Evolutionary conservation across 2,888 invertebrate genomes (phyloP), one percentile per base, ranked within the genome.

Genomic region (Troilus luridus): DNA sequence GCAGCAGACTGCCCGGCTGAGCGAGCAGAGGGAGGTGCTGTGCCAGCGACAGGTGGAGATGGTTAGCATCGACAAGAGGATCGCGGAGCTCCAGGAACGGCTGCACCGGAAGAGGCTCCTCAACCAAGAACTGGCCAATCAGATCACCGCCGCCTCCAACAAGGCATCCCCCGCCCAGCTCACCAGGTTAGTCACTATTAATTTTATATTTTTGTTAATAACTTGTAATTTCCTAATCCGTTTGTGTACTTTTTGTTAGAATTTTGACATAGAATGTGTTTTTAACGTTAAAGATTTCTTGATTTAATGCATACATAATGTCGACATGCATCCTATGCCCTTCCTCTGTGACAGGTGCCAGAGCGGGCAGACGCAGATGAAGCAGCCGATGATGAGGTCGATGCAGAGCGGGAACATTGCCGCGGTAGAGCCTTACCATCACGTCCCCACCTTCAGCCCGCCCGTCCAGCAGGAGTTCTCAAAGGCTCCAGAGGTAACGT

Each of bases 21-120:
- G 97, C 92, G 97, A 97, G 93, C 98, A 99, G 94, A 95, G 98
- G 92, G 97, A 98, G 93, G 97, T 98, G 85, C 95, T 99, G 93
- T 97, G 97, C 91, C 97, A 98, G 93, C 95, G 98, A 89, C 98
- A 98, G 94, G 98, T 98, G 93, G 98, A 99, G 95, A 97, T 98
- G 95, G 96, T 97, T 91, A 97, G 97, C 93, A 98, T 99, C 94
- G 99, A 99, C 95, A 96, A 98, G 93, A 95, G 98, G 93, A 99
- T 99, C 93, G 97, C 98, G 81, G 98, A 99, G 94, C 95, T 99
- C 90, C 98, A 99, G 94, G 98, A 98, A 93, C 95, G 99, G 90
- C 95, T 99, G 93, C 97, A 98, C 93, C 96, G 98, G 93, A 98
- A 98, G 94, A 96, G 98, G 92, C 96, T 98, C 91, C 95, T 98